These are phyloP conservation scores for Argyrosomus japonicus DNA, from an alignment of 2,113 vertebrate species.

Conservation along the genomic window DNA sequence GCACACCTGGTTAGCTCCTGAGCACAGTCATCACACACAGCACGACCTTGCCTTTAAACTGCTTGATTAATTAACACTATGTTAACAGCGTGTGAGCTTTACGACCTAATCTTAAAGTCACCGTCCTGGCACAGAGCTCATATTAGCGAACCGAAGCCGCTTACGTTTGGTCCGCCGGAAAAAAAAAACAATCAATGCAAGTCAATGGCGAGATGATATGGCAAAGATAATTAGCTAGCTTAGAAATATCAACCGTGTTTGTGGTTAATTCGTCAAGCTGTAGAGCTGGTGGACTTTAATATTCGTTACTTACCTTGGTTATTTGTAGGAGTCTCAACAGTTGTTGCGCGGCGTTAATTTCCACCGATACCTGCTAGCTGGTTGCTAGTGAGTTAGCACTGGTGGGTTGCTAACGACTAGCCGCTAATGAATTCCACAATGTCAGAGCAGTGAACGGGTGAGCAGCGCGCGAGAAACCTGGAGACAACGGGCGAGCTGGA, in stretches of 20 bases:
- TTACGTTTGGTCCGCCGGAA: constrained; percentile 1
- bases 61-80: background rate
- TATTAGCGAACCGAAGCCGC: background rate
- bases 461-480: background rate
- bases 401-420: constrained; percentile 63
- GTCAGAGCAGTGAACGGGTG: constrained; percentile 59
- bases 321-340: constrained; percentile 27
- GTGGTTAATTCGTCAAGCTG: rapidly evolving
- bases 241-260: background rate
- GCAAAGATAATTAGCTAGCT: constrained; percentile 30
- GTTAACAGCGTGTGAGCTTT: background rate
- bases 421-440: constrained; percentile 72
- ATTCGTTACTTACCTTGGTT: constrained; percentile 48
- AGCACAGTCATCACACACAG: background rate
- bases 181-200: constrained; percentile 53
- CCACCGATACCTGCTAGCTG: constrained; percentile 61
- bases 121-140: background rate
- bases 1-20: background rate
- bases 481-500: background rate
- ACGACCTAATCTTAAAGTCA: background rate
- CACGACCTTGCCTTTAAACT: constrained; percentile 8
- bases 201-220: constrained; percentile 49
- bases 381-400: constrained; percentile 58
- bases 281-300: too few species aligned
- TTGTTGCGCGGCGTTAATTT: constrained; percentile 36